phyloP scores from a whole-genome alignment of 2,888 invertebrate genomes.

The Norana najaformis region DNA sequence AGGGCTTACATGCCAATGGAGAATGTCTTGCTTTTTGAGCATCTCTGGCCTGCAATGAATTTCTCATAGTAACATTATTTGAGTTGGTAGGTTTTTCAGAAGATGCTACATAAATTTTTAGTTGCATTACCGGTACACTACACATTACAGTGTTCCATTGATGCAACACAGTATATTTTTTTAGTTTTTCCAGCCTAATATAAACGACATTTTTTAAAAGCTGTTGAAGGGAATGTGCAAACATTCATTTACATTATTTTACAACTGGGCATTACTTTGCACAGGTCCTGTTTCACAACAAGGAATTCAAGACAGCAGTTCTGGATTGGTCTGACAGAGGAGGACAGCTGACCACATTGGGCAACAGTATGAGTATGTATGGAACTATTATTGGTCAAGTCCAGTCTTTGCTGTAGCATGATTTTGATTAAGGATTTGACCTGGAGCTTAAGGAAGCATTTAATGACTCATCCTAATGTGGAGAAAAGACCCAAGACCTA shows the following conservation, averaged over 20 bases:
- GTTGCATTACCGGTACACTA: neutral
- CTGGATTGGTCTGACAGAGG: slow-evolving; percentile 65
- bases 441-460: neutral
- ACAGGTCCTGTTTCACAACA: slow-evolving; percentile 66
- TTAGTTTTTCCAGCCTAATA: neutral
- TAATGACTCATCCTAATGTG: too few species aligned
- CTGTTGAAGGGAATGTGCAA: neutral
- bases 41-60: too few species aligned
- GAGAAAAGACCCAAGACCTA: too few species aligned
- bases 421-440: neutral
- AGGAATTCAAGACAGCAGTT: slow-evolving; percentile 66
- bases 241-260: too few species aligned
- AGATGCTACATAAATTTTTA: neutral
- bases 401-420: neutral
- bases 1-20: neutral
- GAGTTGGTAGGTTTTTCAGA: neutral
- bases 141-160: neutral
- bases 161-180: neutral
- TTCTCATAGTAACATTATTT: neutral
- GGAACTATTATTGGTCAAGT: neutral
- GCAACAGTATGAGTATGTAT: neutral
- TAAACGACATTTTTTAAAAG: neutral
- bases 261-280: neutral
- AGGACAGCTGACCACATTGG: neutral
- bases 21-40: neutral